Conservation (phyloP, 2,113 vertebrate species). For the Nyctereutes procyonoides region DNA sequence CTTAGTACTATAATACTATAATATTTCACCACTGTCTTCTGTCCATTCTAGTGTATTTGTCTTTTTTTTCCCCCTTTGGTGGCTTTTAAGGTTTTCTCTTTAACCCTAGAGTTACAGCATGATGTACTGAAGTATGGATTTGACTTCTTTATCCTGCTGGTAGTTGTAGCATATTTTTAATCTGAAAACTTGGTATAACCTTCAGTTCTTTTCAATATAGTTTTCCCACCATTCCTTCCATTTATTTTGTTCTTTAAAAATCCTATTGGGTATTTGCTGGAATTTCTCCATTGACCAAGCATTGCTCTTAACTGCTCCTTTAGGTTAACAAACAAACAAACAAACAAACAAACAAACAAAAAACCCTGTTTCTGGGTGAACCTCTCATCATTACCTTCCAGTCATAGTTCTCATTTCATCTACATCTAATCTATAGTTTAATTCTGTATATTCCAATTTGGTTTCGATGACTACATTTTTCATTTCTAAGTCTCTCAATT, state of each 20-base stretch:
- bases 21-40: not conserved
- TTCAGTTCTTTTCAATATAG: not conserved
- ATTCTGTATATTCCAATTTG: constrained; percentile 8
- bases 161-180: not conserved
- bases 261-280: not conserved
- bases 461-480: not conserved
- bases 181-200: not conserved
- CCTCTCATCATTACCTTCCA: not conserved
- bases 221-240: constrained; percentile 6
- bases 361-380: not conserved
- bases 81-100: not conserved
- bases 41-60: not conserved
- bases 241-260: constrained; percentile 45
- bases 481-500: not conserved
- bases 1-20: not conserved
- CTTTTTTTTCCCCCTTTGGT: not conserved
- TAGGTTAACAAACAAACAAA: not conserved
- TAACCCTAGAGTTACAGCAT: not conserved
- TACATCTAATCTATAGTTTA: not conserved
- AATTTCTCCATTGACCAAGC: not conserved
- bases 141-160: not conserved
- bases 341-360: not conserved
- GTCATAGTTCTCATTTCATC: not conserved
- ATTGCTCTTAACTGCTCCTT: not conserved
- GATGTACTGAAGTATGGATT: not conserved